phyloP scores from a whole-genome alignment of 2,888 invertebrate species.

The Drymonia ruficornis region DNA sequence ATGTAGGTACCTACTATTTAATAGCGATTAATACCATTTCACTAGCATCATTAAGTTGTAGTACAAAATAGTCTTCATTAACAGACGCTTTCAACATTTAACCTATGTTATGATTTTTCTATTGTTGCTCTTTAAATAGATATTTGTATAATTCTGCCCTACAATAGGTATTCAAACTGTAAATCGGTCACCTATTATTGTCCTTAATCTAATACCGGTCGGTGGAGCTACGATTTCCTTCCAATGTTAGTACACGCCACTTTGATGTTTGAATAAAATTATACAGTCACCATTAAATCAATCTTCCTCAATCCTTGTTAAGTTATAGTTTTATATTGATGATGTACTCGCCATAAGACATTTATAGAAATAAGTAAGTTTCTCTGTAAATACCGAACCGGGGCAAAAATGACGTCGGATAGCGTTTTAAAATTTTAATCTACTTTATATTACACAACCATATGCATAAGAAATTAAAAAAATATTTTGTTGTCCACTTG shows the following conservation, averaged over 20 bases:
- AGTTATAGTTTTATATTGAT: neutral
- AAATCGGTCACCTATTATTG: constrained; percentile 2
- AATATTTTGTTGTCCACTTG: too few relatives aligned
- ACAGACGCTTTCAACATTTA: too few relatives aligned
- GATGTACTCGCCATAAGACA: neutral
- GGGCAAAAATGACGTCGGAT: neutral
- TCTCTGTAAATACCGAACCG: neutral
- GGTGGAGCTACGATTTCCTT: neutral
- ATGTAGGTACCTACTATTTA: too few relatives aligned
- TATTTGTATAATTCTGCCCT: neutral
- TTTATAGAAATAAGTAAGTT: neutral
- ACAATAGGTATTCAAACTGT: neutral
- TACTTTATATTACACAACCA: too few relatives aligned
- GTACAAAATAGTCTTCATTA: too few relatives aligned
- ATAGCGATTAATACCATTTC: too few relatives aligned
- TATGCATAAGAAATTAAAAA: too few relatives aligned
- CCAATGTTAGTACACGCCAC: neutral
- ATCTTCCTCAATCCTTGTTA: too few relatives aligned
- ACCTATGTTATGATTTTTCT: neutral
- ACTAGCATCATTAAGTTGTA: too few relatives aligned
- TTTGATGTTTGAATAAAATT: neutral
- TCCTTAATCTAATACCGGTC: neutral
- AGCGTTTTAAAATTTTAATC: too few relatives aligned
- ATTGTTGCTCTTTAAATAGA: neutral
- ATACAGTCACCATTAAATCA: too few relatives aligned